Percentiles rank a stretch among this genome's conserved stretches.
phyloP scores from a whole-genome alignment of 2,113 vertebrate species.

The Etheostoma spectabile region DNA sequence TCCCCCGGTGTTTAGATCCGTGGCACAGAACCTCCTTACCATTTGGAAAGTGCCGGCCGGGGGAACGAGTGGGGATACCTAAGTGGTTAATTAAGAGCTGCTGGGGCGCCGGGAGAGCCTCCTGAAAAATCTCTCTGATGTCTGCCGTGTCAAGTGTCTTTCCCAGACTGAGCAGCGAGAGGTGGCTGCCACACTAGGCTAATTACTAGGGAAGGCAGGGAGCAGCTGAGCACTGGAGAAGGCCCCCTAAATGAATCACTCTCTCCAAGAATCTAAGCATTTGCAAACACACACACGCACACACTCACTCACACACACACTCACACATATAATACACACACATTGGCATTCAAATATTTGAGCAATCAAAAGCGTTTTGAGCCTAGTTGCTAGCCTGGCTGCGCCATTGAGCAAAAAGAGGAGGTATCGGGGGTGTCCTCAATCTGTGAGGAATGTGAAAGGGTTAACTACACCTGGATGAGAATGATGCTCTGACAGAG shows the following conservation, averaged over 20 bases:
- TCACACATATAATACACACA: slow-evolving; percentile 23
- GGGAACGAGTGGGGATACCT: slow-evolving; percentile 93
- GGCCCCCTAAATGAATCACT: slow-evolving; percentile 80
- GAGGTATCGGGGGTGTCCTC: slow-evolving; percentile 37
- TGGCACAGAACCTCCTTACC: slow-evolving; percentile 90
- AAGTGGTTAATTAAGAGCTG: slow-evolving; percentile 99
- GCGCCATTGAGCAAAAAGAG: slow-evolving; percentile 55
- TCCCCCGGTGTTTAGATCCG: slow-evolving; percentile 96
- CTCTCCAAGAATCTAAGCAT: slow-evolving; percentile 75
- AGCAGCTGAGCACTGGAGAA: slow-evolving; percentile 91
- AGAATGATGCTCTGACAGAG: slow-evolving; percentile 61
- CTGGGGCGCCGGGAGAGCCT: slow-evolving; percentile 96
- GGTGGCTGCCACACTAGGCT: slow-evolving; percentile 93
- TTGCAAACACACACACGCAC: slow-evolving; percentile 66
- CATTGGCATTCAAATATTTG: slow-evolving; percentile 70
- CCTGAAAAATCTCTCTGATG: slow-evolving; percentile 99
- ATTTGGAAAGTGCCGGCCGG: slow-evolving; percentile 94
- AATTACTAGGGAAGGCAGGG: slow-evolving; percentile 92
- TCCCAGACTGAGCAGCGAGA: slow-evolving; percentile 95
- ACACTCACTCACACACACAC: slow-evolving; percentile 36
- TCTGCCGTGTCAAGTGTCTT: slow-evolving; percentile 99
- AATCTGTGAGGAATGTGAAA: slow-evolving; percentile 54
- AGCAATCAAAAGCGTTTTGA: slow-evolving; percentile 80
- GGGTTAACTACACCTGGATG: slow-evolving; percentile 76
- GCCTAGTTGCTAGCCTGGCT: slow-evolving; percentile 38